phyloP scores from a whole-genome alignment of 2,797 vertebrate species.

The Gambusia yucatana region DNA sequence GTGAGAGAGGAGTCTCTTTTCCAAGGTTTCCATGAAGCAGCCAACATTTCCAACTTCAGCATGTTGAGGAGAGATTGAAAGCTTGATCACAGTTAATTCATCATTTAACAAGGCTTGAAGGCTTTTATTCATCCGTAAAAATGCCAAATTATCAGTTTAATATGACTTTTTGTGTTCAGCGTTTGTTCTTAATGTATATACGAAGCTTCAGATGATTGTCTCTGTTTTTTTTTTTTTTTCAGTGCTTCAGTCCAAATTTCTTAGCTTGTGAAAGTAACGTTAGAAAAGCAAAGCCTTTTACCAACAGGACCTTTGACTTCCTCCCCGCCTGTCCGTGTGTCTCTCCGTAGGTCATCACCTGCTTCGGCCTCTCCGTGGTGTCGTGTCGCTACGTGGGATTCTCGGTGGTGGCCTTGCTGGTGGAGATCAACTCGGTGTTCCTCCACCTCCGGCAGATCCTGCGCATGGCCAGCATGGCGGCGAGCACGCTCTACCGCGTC shows the following conservation, averaged over 20 bases:
- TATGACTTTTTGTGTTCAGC: neutral
- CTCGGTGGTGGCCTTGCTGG: constrained; percentile 88
- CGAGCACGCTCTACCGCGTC: constrained; percentile 82
- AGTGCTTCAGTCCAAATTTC: neutral
- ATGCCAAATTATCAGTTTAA: neutral
- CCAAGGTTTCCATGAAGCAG: neutral
- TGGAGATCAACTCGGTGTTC: constrained; percentile 94
- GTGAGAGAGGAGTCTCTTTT: neutral
- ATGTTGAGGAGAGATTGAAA: neutral
- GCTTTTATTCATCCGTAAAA: neutral
- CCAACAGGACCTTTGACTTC: neutral
- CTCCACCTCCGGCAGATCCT: constrained; percentile 89
- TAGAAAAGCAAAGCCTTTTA: neutral
- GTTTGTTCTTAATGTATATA: neutral
- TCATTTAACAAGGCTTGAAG: neutral
- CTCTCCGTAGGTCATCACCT: constrained; percentile 86
- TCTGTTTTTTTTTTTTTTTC: neutral
- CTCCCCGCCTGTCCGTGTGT: constrained; percentile 38
- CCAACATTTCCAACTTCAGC: neutral
- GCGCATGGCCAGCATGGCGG: constrained; percentile 83
- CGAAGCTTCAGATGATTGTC: neutral
- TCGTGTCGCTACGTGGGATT: constrained; percentile 86
- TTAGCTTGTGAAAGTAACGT: neutral
- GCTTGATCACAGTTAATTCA: neutral
- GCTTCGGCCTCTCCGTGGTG: constrained; percentile 86